Evolutionary conservation across 2,797 vertebrate genomes (phyloP), one percentile per base, ranked within the genome.

Genomic region (Anolis apletophallus): DNA sequence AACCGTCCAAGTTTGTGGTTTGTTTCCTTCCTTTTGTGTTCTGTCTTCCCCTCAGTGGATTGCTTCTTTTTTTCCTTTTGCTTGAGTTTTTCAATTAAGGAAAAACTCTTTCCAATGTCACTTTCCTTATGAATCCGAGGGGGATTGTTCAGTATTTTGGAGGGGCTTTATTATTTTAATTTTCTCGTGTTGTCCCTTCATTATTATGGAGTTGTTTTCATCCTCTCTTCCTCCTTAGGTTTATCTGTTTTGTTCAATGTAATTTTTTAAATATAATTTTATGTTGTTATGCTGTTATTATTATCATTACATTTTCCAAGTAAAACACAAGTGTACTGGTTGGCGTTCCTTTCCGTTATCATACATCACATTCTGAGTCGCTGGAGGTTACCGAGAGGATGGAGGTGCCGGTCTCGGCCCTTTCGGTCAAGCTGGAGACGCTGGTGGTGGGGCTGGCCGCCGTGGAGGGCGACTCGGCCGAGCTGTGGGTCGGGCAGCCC

Each of bases 311-410:
- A 54, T 79, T 61, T 64, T 46, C 46, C 46, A 46, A 46, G 46
- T 5, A 46, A 29, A 29, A 29, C 10, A 64, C 29, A 40, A 40
- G 40, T 40, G 40, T 40, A 40, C 40, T 40, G 10, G 29, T 29
- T 64, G 11, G 98, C 96, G 97, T 59, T 72, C 93, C 97, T 96
- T 96, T 94, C 97, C 94, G 93, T 94, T 97, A 99, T 99, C 98
- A 99, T 99, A 99, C 98, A 96, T 99, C 98, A 97, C 98, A 99
- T 97, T 99, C 98, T 93, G 98, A 99, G 97, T 99, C 98, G 96
- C 98, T 99, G 96, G 98, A 99, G 95, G 98, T 99, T 97, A 99
- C 98, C 95, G 98, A 99, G 95, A 99, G 98, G 96, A 99, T 99
- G 95, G 98, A 99, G 90, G 98, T 99, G 95, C 98, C 98, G 86